Conservation (phyloP, 2,113 vertebrate genomes). For the Orycteropus afer region DNA sequence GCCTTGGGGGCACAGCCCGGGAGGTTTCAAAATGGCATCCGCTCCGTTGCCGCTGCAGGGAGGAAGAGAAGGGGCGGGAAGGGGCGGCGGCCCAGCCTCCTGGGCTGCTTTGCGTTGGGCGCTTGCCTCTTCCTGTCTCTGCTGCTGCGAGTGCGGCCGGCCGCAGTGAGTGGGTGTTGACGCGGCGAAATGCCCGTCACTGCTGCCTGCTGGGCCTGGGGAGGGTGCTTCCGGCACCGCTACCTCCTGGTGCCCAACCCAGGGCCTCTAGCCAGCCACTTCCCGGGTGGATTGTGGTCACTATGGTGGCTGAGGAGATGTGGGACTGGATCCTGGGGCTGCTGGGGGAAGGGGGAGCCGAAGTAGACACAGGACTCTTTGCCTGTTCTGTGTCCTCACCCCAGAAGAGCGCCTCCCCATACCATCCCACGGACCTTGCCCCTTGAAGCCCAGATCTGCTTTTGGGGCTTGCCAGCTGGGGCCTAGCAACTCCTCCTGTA, state of each 20-base stretch:
- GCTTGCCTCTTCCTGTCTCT: constrained; percentile 78
- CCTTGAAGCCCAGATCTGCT: neutral
- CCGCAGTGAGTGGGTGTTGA: constrained; percentile 72
- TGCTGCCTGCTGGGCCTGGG: constrained; percentile 40
- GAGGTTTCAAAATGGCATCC: constrained; percentile 84
- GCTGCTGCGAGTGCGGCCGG: constrained; percentile 56
- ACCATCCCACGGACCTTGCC: neutral
- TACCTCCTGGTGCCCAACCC: neutral
- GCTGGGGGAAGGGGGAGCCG: neutral
- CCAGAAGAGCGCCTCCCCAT: neutral
- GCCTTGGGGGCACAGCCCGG: constrained; percentile 74
- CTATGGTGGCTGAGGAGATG: neutral
- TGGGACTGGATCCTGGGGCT: neutral
- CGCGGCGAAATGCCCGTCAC: constrained; percentile 56
- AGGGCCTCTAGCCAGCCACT: neutral
- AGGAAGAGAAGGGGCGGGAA: constrained; percentile 80
- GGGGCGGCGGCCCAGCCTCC: constrained; percentile 78
- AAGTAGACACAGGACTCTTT: neutral
- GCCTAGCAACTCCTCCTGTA: neutral
- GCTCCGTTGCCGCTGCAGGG: constrained; percentile 60
- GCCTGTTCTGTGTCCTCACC: neutral
- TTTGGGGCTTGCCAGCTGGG: neutral
- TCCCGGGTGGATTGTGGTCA: neutral
- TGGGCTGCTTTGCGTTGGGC: constrained; percentile 75
- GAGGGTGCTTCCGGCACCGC: constrained; percentile 42